Evolutionary conservation across 2,888 invertebrate species (phyloP).

Genomic region (Teleogryllus oceanicus): DNA sequence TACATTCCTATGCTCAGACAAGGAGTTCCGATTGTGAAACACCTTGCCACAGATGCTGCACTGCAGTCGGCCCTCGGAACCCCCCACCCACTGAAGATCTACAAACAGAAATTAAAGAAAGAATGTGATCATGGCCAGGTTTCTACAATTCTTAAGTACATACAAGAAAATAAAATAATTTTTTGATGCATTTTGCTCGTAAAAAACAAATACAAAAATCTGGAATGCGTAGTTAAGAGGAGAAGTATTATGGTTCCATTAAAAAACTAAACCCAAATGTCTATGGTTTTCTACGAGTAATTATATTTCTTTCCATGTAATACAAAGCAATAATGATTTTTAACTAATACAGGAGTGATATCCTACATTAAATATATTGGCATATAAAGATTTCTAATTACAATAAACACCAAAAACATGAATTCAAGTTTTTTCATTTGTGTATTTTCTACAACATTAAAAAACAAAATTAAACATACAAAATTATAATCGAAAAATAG

Average conservation of each 20-base stretch:
- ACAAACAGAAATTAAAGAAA: constrained; percentile 27
- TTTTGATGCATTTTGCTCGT: background rate
- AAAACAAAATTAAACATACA: too few species aligned
- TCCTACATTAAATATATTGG: too few species aligned
- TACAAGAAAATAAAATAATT: background rate
- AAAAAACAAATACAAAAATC: background rate
- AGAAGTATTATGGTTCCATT: background rate
- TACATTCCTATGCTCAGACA: constrained; percentile 34
- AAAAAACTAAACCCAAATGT: background rate
- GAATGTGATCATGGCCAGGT: background rate
- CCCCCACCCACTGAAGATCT: constrained; percentile 30
- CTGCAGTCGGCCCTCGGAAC: constrained; percentile 22
- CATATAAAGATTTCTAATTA: too few species aligned
- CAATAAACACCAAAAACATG: too few species aligned
- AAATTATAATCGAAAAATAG: too few species aligned
- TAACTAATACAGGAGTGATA: too few species aligned
- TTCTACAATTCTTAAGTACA: background rate
- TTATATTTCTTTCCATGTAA: background rate
- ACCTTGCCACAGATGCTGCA: constrained; percentile 32
- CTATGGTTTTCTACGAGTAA: background rate
- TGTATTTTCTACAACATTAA: too few species aligned
- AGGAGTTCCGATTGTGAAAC: constrained; percentile 33
- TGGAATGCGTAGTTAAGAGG: background rate
- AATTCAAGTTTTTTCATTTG: too few species aligned
- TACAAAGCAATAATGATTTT: too few species aligned